These are phyloP conservation scores for Pasiphila rectangulata DNA, from an alignment of 2,888 invertebrate genomes.

Conservation along the genomic window DNA sequence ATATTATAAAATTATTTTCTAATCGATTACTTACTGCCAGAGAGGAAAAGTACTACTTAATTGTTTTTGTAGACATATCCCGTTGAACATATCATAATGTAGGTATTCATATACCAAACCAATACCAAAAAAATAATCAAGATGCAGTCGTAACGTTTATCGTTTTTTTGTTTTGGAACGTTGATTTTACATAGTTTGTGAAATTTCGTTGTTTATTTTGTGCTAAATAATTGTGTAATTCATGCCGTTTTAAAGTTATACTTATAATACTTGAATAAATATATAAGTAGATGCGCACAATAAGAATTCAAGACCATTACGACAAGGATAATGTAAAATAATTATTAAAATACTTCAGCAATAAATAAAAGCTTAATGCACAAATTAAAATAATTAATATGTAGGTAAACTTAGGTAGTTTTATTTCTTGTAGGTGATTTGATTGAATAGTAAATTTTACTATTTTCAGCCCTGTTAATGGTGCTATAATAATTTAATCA, in stretches of 20 bases:
- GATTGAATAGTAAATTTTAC: background rate
- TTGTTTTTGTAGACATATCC: conserved; percentile 45
- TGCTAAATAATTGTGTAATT: background rate
- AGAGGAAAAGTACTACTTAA: conserved; percentile 1
- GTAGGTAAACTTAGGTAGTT: conserved; percentile 10
- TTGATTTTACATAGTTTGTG: background rate
- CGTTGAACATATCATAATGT: conserved; percentile 48
- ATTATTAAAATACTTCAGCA: conserved; percentile 20
- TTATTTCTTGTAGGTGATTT: conserved; percentile 3
- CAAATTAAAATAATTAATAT: conserved; percentile 17
- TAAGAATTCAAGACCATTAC: conserved; percentile 14
- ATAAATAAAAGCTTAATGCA: conserved; percentile 26
- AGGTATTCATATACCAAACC: background rate
- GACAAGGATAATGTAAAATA: conserved; percentile 8
- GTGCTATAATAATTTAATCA: conserved; percentile 6
- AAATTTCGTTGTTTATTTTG: background rate
- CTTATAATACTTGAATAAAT: background rate
- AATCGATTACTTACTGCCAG: conserved; percentile 1
- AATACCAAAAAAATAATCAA: no score
- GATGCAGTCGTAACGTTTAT: no score
- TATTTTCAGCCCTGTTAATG: background rate
- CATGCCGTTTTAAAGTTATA: background rate
- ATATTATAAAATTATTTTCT: conserved; percentile 8
- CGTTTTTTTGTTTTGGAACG: no score
- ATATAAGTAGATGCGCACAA: conserved; percentile 20